phyloP scores from a whole-genome alignment of 1,140 invertebrate genomes.

The Cecropterus lyciades region DNA sequence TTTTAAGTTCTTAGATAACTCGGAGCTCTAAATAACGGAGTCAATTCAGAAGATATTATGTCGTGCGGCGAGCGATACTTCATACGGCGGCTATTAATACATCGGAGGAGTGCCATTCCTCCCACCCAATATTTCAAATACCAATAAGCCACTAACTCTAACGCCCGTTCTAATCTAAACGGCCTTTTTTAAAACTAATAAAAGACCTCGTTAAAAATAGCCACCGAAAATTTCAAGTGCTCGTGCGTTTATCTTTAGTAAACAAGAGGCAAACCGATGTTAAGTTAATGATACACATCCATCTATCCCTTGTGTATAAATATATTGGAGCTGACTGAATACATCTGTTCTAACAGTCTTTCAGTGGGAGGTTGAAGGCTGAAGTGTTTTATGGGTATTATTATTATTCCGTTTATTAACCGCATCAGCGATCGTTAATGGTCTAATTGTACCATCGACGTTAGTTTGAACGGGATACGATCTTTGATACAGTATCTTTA shows the following conservation, averaged over 20 bases:
- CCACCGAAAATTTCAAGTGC: conserved; percentile 78
- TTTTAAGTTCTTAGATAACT: conserved; percentile 23
- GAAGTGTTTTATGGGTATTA: conserved; percentile 45
- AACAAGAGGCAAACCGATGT: conserved; percentile 66
- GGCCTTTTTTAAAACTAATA: conserved; percentile 82
- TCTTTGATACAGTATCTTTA: background rate
- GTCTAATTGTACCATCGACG: conserved; percentile 28
- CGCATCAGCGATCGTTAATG: conserved; percentile 43
- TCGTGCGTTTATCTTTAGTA: conserved; percentile 65
- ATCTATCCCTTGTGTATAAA: conserved; percentile 68
- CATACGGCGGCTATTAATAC: conserved; percentile 55
- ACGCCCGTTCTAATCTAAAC: conserved; percentile 77
- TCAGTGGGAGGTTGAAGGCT: conserved; percentile 44
- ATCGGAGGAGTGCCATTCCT: conserved; percentile 57
- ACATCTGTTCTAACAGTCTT: conserved; percentile 55
- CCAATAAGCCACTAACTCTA: conserved; percentile 72
- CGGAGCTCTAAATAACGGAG: conserved; percentile 20
- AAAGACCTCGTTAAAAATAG: conserved; percentile 82
- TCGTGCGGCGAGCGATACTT: conserved; percentile 42
- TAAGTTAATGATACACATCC: conserved; percentile 70
- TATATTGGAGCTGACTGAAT: conserved; percentile 57
- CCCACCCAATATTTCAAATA: conserved; percentile 77
- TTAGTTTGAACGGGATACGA: background rate
- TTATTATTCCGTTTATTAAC: conserved; percentile 48
- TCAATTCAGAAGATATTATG: conserved; percentile 35